Evolutionary conservation across 2,113 vertebrate genomes (phyloP), one percentile per base, ranked within the genome.

Genomic region (Atractosteus spatula): DNA sequence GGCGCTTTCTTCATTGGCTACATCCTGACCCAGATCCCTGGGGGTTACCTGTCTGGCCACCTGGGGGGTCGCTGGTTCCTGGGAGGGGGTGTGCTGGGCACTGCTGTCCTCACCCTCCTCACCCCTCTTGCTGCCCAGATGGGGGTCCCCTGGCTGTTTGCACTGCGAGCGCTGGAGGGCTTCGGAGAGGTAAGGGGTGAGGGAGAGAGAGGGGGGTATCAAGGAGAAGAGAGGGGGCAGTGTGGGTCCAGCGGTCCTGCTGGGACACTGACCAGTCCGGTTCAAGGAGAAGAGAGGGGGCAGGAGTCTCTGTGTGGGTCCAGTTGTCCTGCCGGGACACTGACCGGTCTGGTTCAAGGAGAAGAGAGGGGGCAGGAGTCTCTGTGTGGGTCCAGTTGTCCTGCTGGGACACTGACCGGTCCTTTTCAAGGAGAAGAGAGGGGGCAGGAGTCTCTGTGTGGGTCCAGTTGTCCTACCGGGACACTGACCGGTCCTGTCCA

Each of bases 1-100:
- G 91, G 94, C 11, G 92, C 93, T 14, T 94, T 95, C 83, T 94
- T 89, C 80, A 94, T 94, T 7, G 94, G 94, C 6, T 94, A 95
- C 75, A 80, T 95, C 70, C 76, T 83, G 74, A 95, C 93, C 0
- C 91, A 95, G 83, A 89, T 95, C 67, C 92, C 89, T 0, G 94
- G 94, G 0, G 94, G 94, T 0, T 95, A 95, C 76, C 83, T 95
- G 74, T 82, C 94, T 0, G 94, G 90, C 12, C 91, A 85, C 67
- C 86, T 90, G 3, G 92, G 94, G 3, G 94, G 94, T 0, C 92
- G 74, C 0, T 7, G 83, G 3, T 94, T 94, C 71, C 80, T 95
- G 8, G 93, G 94, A 3, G 62, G 88, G 17, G 93, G 93, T 0
- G 87, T 95, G 67, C 79, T 94, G 57, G 63, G 84, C 73, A 94